Evolutionary conservation across 2,797 vertebrate species (phyloP), one percentile per base, ranked within the genome.

Genomic region (Argentina silus): DNA sequence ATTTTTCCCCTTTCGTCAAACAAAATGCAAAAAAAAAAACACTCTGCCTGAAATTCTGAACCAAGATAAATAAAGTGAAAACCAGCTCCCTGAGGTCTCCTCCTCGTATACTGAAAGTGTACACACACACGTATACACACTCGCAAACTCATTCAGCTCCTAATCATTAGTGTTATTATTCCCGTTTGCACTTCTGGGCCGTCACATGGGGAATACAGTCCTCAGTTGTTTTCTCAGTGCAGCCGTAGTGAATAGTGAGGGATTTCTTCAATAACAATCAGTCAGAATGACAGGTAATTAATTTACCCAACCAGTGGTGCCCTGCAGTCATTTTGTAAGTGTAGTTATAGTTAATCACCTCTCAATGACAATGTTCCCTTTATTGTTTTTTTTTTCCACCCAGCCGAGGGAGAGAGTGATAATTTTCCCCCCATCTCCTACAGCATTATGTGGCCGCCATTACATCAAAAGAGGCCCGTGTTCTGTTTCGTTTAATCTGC

Each of bases 281-380:
- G 82, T 89, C 91, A 90, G 80, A 78, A 66, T 88, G 92, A 88
- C 92, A 92, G 89, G 87, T 90, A 88, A 93, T 93, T 93, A 88
- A 93, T 93, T 91, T 86, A 79, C 70, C 85, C 73, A 61, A 75
- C 83, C 86, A 84, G 80, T 78, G 63, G 76, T 77, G 78, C 75
- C 86, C 85, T 73, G 74, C 80, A 85, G 86, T 87, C 83, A 81
- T 85, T 88, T 87, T n/a, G 79, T 80, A 87, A 86, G 85, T 78
- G 81, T 72, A 87, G 90, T 81, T 82, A 62, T 78, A 86, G 79
- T 87, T 91, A 90, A 93, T 92, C 90, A 91, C 88, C 86, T 83
- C 87, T 87, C 76, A 78, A 64, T 86, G 82, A 89, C 88, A 92
- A 89, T 78, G 74, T 74, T 72, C 60, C 81, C n/a, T 56, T 72